Conservation (phyloP, 2,797 vertebrate species). For the Delichon dasypus region DNA sequence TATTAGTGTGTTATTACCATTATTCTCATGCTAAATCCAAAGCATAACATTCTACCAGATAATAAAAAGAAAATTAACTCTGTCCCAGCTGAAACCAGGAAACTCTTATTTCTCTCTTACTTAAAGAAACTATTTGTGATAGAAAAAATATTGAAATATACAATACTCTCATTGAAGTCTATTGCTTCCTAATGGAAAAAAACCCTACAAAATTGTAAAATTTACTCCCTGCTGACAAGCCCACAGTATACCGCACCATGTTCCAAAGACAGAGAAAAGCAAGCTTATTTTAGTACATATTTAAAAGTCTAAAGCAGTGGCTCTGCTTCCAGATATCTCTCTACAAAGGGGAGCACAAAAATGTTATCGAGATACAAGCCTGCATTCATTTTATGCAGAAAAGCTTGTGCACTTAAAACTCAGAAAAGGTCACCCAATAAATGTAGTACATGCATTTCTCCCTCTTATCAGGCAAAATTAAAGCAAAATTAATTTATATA, state of each 20-base stretch:
- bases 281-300: not conserved
- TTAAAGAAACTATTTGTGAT: slow-evolving; percentile 27
- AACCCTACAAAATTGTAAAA: not conserved
- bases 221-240: fast-evolving
- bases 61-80: not conserved
- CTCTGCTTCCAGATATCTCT: not conserved
- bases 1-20: not conserved
- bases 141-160: slow-evolving; percentile 10
- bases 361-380: not conserved
- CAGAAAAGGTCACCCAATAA: not conserved
- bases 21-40: not conserved
- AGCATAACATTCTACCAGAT: not conserved
- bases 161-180: slow-evolving; percentile 13
- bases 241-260: not conserved
- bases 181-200: not conserved
- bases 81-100: not conserved
- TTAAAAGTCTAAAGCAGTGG: not conserved
- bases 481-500: not conserved
- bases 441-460: not conserved
- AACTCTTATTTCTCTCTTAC: slow-evolving; percentile 9
- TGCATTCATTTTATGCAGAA: not conserved
- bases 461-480: not conserved
- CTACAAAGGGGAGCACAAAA: not conserved
- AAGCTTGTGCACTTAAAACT: not conserved
- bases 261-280: not conserved